Conservation (phyloP, 2,113 vertebrate species). For the Sarotherodon lohbergeri region DNA sequence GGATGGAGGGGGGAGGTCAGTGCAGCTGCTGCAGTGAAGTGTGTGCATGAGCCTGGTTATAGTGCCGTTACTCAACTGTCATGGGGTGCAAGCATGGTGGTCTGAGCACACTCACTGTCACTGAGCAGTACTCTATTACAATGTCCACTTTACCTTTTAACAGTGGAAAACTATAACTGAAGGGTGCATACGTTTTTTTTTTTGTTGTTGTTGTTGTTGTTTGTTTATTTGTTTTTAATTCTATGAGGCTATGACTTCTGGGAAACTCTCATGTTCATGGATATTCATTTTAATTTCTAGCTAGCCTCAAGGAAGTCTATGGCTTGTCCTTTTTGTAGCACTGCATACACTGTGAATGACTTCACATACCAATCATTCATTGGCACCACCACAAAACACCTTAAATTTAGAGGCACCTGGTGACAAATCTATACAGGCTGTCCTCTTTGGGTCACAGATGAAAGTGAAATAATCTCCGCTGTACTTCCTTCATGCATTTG, state of each 20-base stretch:
- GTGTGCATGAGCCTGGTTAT: not conserved
- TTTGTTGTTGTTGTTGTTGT: not conserved
- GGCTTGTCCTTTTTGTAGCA: not conserved
- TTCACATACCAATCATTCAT: not conserved
- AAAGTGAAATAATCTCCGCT: not conserved
- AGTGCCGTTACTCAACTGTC: not conserved
- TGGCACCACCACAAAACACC: not conserved
- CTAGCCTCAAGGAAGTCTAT: not conserved
- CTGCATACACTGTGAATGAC: not conserved
- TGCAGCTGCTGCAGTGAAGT: not conserved
- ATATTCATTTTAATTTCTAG: not conserved
- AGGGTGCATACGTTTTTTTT: not conserved
- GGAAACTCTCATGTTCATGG: not conserved
- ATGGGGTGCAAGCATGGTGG: not conserved
- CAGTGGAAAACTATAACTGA: not conserved
- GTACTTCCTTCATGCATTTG: not conserved
- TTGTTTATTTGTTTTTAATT: not conserved
- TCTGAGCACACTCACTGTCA: not conserved
- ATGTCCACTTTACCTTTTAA: not conserved
- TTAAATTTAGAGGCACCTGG: not conserved
- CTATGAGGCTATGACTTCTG: not conserved
- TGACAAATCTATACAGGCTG: not conserved
- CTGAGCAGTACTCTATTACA: not conserved
- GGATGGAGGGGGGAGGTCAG: not conserved
- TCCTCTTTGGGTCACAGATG: not conserved